These are phyloP conservation scores for Picus viridis DNA, from an alignment of 2,797 vertebrate species.

Conservation along the genomic window DNA sequence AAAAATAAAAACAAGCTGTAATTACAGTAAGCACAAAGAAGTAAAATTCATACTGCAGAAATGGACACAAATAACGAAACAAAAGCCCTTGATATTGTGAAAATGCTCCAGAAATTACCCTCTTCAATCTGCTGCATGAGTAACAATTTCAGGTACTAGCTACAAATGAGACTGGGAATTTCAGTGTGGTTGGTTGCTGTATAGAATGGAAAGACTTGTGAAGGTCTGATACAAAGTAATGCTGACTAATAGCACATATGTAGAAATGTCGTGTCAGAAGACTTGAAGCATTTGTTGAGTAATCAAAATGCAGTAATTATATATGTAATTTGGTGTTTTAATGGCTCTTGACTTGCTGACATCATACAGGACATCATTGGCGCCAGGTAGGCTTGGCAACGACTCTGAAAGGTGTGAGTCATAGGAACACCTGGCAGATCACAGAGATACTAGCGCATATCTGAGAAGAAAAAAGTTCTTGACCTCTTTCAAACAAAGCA, in stretches of 20 bases:
- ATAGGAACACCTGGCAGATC: constrained; percentile 50
- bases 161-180: not conserved
- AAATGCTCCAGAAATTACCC: not conserved
- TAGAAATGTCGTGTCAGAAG: constrained; percentile 8
- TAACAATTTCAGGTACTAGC: not conserved
- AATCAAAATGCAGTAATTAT: constrained; percentile 63
- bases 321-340: constrained; percentile 56
- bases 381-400: constrained; percentile 54
- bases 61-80: not conserved
- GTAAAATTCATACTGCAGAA: not conserved
- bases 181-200: not conserved
- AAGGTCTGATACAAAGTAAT: not conserved
- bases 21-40: not conserved
- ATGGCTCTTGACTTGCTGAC: constrained; percentile 50
- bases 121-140: not conserved
- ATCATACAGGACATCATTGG: constrained; percentile 29
- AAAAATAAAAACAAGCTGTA: not conserved
- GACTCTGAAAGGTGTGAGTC: constrained; percentile 35
- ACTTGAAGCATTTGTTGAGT: constrained; percentile 58
- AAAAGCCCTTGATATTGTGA: not conserved
- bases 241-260: not conserved
- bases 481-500: constrained; percentile 39
- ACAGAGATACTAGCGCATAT: not conserved
- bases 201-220: not conserved
- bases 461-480: constrained; percentile 39